Evolutionary conservation across 2,888 invertebrate genomes (phyloP).

Genomic region (Caenorhabditis afra): DNA sequence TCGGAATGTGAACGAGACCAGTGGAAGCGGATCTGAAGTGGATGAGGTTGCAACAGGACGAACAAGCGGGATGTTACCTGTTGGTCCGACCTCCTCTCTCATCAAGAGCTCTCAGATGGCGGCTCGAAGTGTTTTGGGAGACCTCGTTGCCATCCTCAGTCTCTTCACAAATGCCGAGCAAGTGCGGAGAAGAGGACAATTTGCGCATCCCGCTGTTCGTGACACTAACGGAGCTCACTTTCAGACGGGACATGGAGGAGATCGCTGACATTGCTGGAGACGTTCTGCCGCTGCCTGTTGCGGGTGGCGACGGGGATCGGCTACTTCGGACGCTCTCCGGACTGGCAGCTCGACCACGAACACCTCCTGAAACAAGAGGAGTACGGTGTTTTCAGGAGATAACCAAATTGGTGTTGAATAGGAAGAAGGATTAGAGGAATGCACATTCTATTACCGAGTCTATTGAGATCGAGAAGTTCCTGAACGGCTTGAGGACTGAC

Average conservation of each 20-base stretch:
- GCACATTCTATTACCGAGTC: slow-evolving; percentile 57
- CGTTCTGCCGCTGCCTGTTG: slow-evolving; percentile 72
- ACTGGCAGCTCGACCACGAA: slow-evolving; percentile 74
- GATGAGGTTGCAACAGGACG: too few species aligned
- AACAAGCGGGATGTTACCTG: too few species aligned
- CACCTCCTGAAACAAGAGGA: slow-evolving; percentile 40
- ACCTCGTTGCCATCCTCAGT: slow-evolving; percentile 52
- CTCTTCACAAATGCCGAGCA: slow-evolving; percentile 71
- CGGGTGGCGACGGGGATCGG: slow-evolving; percentile 76
- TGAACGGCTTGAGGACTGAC: slow-evolving; percentile 79
- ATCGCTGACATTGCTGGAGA: slow-evolving; percentile 68
- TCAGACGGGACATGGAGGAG: slow-evolving; percentile 72
- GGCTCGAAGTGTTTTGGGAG: slow-evolving; percentile 17
- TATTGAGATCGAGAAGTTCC: slow-evolving; percentile 78
- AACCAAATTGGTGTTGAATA: neutral
- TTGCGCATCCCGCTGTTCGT: slow-evolving; percentile 78
- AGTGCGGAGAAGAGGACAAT: slow-evolving; percentile 79
- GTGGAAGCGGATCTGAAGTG: slow-evolving; percentile 67
- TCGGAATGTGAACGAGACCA: slow-evolving; percentile 61
- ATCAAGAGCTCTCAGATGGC: slow-evolving; percentile 35
- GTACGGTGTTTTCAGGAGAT: too few species aligned
- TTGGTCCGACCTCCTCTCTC: slow-evolving; percentile 50
- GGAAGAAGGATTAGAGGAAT: neutral
- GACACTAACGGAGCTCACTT: slow-evolving; percentile 68
- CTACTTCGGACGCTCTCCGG: slow-evolving; percentile 78